Percentiles rank a stretch among this genome's conserved stretches.
phyloP scores from a whole-genome alignment of 2,888 invertebrate genomes.

The Poecilobothrus nobilitatus region DNA sequence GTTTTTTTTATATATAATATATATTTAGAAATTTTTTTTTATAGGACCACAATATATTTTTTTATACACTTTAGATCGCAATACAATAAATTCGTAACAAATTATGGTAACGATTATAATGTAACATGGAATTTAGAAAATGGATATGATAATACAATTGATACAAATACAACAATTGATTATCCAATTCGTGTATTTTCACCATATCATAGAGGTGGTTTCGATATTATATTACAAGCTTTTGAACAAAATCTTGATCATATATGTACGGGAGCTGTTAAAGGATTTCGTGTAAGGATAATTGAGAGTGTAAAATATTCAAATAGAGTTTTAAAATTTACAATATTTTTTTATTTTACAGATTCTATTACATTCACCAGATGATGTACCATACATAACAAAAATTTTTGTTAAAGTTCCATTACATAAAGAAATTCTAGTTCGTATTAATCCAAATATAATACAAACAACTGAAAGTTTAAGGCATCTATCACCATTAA shows the following conservation, averaged over 20 bases:
- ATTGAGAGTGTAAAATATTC: background rate
- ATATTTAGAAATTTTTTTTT: too few relatives aligned
- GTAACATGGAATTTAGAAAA: conserved; percentile 53
- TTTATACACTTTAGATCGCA: background rate
- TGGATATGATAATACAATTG: conserved; percentile 48
- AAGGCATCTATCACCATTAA: conserved; percentile 48
- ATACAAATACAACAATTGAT: conserved; percentile 48
- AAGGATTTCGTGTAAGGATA: conserved; percentile 59
- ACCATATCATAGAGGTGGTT: conserved; percentile 55
- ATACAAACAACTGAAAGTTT: conserved; percentile 61
- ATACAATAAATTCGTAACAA: background rate
- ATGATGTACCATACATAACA: conserved; percentile 57
- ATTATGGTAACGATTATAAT: background rate
- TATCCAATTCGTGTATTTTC: conserved; percentile 51
- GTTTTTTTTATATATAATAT: background rate
- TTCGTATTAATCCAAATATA: conserved; percentile 63
- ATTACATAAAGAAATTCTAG: conserved; percentile 57
- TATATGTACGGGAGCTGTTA: conserved; percentile 61
- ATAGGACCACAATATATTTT: too few relatives aligned
- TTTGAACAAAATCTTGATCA: conserved; percentile 56
- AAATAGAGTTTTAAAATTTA: too few relatives aligned
- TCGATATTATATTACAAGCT: conserved; percentile 54
- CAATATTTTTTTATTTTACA: conserved; percentile 28
- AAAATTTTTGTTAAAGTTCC: conserved; percentile 61
- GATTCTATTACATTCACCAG: conserved; percentile 60